Evolutionary conservation across 2,888 invertebrate genomes (phyloP).

Genomic region (Geophilus truncorum): DNA sequence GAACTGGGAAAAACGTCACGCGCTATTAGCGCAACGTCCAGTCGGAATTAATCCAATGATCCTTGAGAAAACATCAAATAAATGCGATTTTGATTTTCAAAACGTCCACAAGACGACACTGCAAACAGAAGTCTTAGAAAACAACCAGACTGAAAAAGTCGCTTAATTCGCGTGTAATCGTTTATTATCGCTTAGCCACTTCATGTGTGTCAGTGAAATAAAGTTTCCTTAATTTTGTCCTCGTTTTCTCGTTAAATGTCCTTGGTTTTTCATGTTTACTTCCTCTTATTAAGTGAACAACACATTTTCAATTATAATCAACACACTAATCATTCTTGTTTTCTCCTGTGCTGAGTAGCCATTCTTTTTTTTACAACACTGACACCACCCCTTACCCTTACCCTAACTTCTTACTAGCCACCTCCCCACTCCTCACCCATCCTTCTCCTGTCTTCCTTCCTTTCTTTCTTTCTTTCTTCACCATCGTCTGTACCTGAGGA

Average conservation of each 20-base stretch:
- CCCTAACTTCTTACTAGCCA: slow-evolving; percentile 14
- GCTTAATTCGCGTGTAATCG: background rate
- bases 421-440: background rate
- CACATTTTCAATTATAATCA: slow-evolving; percentile 15
- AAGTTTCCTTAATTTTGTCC: slow-evolving; percentile 11
- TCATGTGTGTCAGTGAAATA: background rate
- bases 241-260: background rate
- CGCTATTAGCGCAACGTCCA: background rate
- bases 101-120: background rate
- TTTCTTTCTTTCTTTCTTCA: no score
- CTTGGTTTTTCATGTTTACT: background rate
- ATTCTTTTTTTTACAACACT: background rate
- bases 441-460: background rate
- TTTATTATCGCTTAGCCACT: background rate
- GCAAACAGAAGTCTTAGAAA: background rate
- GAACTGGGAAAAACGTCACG: background rate
- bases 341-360: slow-evolving; percentile 1
- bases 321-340: slow-evolving; percentile 13
- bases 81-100: background rate
- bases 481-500: slow-evolving; percentile 62
- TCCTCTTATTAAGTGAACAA: slow-evolving; percentile 16
- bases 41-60: background rate
- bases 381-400: slow-evolving; percentile 22
- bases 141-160: background rate
- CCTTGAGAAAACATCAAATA: background rate